Conservation (phyloP, 2,113 vertebrate species). For the Malurus cyaneus region DNA sequence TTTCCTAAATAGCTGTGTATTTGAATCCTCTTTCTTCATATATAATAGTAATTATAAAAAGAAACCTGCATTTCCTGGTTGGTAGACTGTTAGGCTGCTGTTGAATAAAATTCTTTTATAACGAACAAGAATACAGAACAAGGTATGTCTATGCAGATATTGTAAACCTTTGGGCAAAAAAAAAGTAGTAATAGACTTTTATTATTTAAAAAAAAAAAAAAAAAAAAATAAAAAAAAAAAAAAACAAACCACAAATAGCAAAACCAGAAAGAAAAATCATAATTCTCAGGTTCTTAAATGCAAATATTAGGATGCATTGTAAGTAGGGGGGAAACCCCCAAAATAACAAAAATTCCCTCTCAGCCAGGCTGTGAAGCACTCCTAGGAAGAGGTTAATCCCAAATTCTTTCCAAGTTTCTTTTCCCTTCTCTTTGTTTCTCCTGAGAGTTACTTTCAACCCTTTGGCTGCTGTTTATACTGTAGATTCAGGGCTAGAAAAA, state of each 20-base stretch:
- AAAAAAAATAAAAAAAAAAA: neutral
- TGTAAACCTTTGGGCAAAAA: neutral
- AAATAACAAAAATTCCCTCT: neutral
- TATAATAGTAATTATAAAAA: neutral
- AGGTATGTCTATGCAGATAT: neutral
- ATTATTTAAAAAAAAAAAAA: neutral
- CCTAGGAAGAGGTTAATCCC: neutral
- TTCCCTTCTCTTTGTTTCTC: neutral
- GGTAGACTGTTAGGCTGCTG: neutral
- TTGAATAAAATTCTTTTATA: neutral
- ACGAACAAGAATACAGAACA: neutral
- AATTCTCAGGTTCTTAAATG: neutral
- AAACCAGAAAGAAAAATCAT: neutral
- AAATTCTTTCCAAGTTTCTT: neutral
- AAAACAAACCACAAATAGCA: neutral
- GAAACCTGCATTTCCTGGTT: rapidly evolving
- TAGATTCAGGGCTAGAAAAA: neutral
- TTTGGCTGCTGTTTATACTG: neutral
- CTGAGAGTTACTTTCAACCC: neutral
- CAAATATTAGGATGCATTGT: neutral
- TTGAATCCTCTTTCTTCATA: neutral
- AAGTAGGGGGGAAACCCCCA: rapidly evolving
- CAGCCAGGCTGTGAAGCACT: neutral
- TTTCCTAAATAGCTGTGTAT: neutral
- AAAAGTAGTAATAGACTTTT: neutral